phyloP scores from a whole-genome alignment of 2,113 vertebrate genomes.

The Hystrix cristata region DNA sequence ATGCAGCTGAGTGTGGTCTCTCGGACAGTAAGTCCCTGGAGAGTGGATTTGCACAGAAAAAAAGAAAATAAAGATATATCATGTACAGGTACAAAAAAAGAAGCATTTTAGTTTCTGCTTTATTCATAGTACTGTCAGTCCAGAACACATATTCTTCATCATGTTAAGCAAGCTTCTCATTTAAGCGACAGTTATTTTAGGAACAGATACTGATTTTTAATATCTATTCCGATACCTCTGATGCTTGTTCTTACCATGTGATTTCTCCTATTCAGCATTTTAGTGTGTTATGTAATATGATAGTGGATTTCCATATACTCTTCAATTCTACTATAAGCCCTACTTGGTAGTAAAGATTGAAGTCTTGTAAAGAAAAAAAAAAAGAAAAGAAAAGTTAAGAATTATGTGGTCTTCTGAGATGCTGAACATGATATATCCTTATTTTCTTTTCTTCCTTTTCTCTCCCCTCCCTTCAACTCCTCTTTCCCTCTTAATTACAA shows the following conservation, averaged over 20 bases:
- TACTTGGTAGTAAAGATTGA: background rate
- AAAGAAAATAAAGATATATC: too few species aligned
- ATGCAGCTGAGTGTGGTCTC: background rate
- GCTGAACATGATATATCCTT: too few species aligned
- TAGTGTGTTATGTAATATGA: background rate
- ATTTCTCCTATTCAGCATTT: background rate
- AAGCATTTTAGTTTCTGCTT: background rate
- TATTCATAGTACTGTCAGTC: background rate
- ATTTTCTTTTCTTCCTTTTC: too few species aligned
- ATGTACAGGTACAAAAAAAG: background rate
- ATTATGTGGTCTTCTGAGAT: too few species aligned
- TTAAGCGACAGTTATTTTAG: constrained; percentile 8
- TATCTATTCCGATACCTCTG: background rate
- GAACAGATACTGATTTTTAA: background rate
- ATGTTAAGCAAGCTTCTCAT: background rate
- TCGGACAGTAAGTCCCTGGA: constrained; percentile 2
- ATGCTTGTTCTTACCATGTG: background rate
- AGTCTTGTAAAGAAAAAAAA: background rate
- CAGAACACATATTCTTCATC: background rate
- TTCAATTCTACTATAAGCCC: background rate
- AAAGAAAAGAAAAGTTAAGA: too few species aligned
- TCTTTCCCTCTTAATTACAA: too few species aligned
- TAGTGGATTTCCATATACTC: background rate
- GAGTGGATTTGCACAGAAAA: background rate
- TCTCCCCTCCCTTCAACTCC: too few species aligned